Base-by-base conservation (phyloP, 1,140 invertebrate genomes). In the Neodiprion pinetum region DNA sequence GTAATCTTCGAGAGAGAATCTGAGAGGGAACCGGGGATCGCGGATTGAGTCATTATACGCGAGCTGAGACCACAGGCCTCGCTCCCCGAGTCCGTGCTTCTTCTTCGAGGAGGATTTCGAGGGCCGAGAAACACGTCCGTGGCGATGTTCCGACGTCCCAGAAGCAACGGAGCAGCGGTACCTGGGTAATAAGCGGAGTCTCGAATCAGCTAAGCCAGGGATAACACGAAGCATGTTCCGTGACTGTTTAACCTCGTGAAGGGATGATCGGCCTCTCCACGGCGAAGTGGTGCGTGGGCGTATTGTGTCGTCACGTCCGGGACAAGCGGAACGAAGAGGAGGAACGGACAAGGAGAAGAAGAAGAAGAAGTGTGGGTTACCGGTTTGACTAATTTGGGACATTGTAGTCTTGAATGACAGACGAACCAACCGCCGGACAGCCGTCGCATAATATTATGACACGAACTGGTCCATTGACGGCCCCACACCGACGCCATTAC, bases 31-130 rank as follows among this genome's bases (percentile, higher is more conserved):
- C 61, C 84, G 85, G 82, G 85, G 85, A 87, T 88, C 86, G 86
- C 81, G 87, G 86, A 88, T 88, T 88, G 87, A 88, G 87, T 88
- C 87, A 88, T 88, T 88, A 88, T 87, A 85, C 85, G 85, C 82
- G 84, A 80, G 76, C 78, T 84, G 14, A 88, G 86, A 88, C 86
- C 86, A 87, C 86, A 87, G 86, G 84, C 84, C 84, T 87, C 84
- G 85, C 83, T 86, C 81, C 85, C 81, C 79, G 28, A 40, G 28
- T 40, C 28, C 28, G 28, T 40, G 53, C 53, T 61, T 61, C 53
- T 12, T 12, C 53, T 61, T 61, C 53, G 4, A 3, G 5, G 11
- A 12, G 28, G 28, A 40, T 40, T 40, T 40, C 28, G 28, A 40
- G 28, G 5, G 28, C 28, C 28, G 28, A 40, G 28, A 40, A 40